These are phyloP conservation scores for Melanaphis sacchari DNA, from an alignment of 1,140 invertebrate species.

Conservation along the genomic window DNA sequence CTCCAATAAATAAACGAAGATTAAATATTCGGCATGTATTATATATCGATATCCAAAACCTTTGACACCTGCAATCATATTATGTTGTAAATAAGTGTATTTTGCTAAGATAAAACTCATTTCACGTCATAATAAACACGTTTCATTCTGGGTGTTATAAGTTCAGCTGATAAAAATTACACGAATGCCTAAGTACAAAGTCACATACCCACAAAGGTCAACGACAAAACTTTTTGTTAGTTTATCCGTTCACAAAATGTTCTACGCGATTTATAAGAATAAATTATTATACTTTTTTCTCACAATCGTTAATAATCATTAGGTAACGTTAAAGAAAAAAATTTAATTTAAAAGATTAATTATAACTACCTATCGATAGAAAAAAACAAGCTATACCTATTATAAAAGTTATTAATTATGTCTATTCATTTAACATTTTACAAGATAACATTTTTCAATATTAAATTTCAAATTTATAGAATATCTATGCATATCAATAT, in stretches of 20 bases:
- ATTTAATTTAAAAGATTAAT: not conserved
- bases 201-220: not conserved
- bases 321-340: not conserved
- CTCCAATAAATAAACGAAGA: not conserved
- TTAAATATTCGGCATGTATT: not conserved
- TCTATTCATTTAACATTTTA: not conserved
- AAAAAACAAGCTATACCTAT: not conserved
- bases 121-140: not conserved
- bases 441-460: not conserved
- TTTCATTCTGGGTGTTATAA: not conserved
- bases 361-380: not conserved
- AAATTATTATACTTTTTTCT: not conserved
- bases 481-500: not conserved
- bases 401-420: not conserved
- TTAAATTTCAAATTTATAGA: not conserved
- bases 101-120: not conserved
- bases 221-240: not conserved
- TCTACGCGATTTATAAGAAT: not conserved
- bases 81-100: not conserved
- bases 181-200: not conserved
- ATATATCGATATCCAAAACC: not conserved
- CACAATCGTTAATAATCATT: not conserved
- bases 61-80: not conserved
- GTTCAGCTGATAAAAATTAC: not conserved
- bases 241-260: not conserved